Percentiles rank a stretch among this genome's conserved stretches.
These are phyloP conservation scores for Apis laboriosa DNA, from an alignment of 1,140 invertebrate genomes.

Conservation along the genomic window DNA sequence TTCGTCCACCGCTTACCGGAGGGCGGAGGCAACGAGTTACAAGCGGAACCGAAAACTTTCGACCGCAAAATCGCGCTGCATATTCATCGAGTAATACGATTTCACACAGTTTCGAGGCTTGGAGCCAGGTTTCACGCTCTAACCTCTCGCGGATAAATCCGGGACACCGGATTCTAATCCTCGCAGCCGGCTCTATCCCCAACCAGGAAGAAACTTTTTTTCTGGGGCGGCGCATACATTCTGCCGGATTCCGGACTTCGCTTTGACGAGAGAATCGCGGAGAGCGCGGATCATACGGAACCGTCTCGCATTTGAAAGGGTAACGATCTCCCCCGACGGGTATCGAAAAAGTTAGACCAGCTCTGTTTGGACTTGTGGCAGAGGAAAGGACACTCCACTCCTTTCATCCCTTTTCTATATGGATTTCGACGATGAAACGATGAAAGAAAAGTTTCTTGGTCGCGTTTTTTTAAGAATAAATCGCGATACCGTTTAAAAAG, in stretches of 20 bases:
- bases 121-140: constrained; percentile 49
- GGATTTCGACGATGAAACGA: too few species aligned
- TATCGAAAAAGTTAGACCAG: constrained; percentile 45
- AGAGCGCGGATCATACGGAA: constrained; percentile 14
- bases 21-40: constrained; percentile 44
- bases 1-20: neutral
- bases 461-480: neutral
- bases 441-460: neutral
- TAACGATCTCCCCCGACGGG: constrained; percentile 20
- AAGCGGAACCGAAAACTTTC: constrained; percentile 63
- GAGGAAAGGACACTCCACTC: neutral
- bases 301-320: constrained; percentile 41
- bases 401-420: neutral
- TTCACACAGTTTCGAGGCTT: constrained; percentile 54
- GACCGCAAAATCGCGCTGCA: constrained; percentile 70
- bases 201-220: constrained; percentile 46
- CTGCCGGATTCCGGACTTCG: constrained; percentile 41
- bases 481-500: neutral
- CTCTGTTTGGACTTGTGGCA: constrained; percentile 32
- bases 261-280: constrained; percentile 19
- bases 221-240: constrained; percentile 46
- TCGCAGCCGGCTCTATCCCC: constrained; percentile 1
- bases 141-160: constrained; percentile 61
- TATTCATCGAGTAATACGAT: constrained; percentile 72
- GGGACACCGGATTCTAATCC: constrained; percentile 34